Base-by-base conservation (phyloP, 2,888 invertebrate genomes). In the Lithophane socia region DNA sequence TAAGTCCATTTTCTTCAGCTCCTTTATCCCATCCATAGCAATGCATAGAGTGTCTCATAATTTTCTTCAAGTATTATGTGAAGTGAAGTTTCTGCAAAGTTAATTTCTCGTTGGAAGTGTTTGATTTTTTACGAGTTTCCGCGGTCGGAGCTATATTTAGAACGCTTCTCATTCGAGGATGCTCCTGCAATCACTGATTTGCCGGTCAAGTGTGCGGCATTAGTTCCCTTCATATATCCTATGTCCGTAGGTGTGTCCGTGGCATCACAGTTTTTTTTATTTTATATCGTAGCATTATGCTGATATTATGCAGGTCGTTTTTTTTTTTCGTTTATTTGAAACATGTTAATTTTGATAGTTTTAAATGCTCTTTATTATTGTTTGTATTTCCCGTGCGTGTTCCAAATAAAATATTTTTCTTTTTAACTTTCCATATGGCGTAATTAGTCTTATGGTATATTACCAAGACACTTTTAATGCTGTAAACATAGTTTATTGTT, bases 81-180 rank as follows among this genome's bases (percentile, higher is more conserved):
- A n/a, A 61, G 21, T 61, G 29, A 12, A 21, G 10, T 81, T 80
- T 69, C 76, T 83, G 61, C 18, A 24, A 56, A 9, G 9, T 21
- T 61, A 1, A 47, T 54, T 61, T 42, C 9, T 73, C n/a, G 18
- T 66, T 67, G 56, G 13, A n/a, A 18, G 52, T 72, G 68, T 68
- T 21, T 54, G 68, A 66, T 64, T 81, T 72, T 83, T 83, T 85
- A 85, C 69, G 76, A 73, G 66, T 76, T 67, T 76, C 85, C 82
- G 82, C 37, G 54, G 56, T 72, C 7, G 9, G n/a, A 47, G n/a
- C 60, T 75, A 81, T 69, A 47, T 66, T 81, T 83, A 66, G 61
- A 71, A 24, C 29, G 56, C 52, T 69, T 80, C 68, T 63, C 64
- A 71, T 64, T 24, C 24, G 42, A 29, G 64, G 60, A 75, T 72